These are phyloP conservation scores for Podarcis lilfordi DNA, from an alignment of 2,797 vertebrate genomes.

Conservation along the genomic window DNA sequence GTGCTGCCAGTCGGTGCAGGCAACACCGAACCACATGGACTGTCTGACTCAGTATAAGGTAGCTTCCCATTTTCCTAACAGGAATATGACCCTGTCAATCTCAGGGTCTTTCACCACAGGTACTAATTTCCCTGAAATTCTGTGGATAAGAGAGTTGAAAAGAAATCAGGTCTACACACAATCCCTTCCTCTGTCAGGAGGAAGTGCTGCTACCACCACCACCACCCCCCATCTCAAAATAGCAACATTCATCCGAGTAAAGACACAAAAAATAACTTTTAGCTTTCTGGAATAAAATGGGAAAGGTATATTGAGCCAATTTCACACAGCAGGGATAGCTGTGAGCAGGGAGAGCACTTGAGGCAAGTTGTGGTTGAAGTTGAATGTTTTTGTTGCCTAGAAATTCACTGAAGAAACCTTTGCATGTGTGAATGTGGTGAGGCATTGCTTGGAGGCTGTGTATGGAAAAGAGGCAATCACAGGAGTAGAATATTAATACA, in stretches of 20 bases:
- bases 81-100: background rate
- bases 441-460: background rate
- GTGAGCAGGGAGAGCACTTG: background rate
- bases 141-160: background rate
- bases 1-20: too few relatives aligned
- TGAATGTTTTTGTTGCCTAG: background rate
- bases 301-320: background rate
- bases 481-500: too few relatives aligned
- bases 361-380: background rate
- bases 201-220: background rate
- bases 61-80: background rate
- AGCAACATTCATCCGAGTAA: background rate
- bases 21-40: too few relatives aligned
- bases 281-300: background rate
- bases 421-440: background rate
- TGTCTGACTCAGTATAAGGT: too few relatives aligned
- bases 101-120: slow-evolving; percentile 7
- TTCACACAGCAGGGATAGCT: background rate
- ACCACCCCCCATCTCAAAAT: background rate
- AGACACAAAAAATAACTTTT: background rate
- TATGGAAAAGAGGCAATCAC: background rate
- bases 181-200: background rate
- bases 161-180: slow-evolving; percentile 13
- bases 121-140: slow-evolving; percentile 3
- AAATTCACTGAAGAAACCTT: background rate